Conservation (phyloP, 2,113 vertebrate species). For the Tursiops truncatus region DNA sequence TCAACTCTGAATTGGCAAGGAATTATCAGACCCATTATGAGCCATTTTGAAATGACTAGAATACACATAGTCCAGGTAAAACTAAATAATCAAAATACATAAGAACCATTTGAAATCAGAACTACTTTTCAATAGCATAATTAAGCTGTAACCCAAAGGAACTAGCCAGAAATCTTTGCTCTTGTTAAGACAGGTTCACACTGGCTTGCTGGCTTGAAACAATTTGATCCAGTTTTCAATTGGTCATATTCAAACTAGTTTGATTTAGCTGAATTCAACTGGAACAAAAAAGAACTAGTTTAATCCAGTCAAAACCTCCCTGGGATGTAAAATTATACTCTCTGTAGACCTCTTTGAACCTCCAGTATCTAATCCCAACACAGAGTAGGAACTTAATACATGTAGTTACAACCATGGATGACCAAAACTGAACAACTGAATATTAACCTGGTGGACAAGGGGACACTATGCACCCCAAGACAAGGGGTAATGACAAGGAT, state of each 20-base stretch:
- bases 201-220: neutral
- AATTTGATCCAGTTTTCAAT: neutral
- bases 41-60: slow-evolving; percentile 17
- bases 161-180: slow-evolving; percentile 27
- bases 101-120: slow-evolving; percentile 19
- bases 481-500: neutral
- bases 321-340: neutral
- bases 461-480: neutral
- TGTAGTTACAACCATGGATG: neutral
- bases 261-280: neutral
- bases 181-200: neutral
- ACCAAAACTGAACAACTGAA: neutral
- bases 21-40: neutral
- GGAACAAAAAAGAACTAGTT: neutral
- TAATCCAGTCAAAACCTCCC: neutral
- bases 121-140: neutral
- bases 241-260: neutral
- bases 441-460: neutral
- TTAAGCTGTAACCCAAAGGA: slow-evolving; percentile 11
- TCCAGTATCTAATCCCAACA: neutral
- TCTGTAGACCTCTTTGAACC: neutral
- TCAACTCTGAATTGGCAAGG: neutral
- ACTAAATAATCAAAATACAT: slow-evolving; percentile 15
- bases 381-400: neutral
- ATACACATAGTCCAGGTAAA: neutral